phyloP scores from a whole-genome alignment of 2,113 vertebrate genomes.

The Sitta europaea region DNA sequence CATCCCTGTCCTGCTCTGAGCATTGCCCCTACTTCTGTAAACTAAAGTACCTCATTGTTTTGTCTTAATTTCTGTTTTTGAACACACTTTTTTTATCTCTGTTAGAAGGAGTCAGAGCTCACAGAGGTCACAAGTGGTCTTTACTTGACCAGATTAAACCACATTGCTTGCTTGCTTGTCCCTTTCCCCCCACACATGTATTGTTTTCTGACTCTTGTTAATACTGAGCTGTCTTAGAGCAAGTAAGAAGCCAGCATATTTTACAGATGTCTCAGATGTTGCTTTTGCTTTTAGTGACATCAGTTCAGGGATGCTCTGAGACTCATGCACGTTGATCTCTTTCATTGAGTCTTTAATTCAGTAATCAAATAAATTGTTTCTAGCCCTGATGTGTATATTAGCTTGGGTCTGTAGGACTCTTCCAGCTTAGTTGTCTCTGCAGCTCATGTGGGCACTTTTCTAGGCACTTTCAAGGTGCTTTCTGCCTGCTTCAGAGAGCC shows the following conservation, averaged over 20 bases:
- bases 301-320: background rate
- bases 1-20: background rate
- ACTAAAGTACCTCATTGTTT: background rate
- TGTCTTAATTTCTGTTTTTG: background rate
- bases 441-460: background rate
- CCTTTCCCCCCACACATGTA: background rate
- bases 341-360: background rate
- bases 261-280: background rate
- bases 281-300: background rate
- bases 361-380: background rate
- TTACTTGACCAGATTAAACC: background rate
- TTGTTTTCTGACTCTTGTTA: background rate
- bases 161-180: background rate
- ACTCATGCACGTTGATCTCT: background rate
- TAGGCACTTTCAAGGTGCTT: background rate
- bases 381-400: background rate
- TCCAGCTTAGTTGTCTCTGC: background rate
- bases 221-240: background rate
- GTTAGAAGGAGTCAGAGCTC: background rate
- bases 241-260: background rate
- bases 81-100: background rate
- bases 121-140: background rate
- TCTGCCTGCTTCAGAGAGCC: background rate
- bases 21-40: background rate
- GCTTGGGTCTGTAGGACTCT: background rate